phyloP scores from a whole-genome alignment of 1,140 invertebrate species.

The Oryctes rhinoceros region DNA sequence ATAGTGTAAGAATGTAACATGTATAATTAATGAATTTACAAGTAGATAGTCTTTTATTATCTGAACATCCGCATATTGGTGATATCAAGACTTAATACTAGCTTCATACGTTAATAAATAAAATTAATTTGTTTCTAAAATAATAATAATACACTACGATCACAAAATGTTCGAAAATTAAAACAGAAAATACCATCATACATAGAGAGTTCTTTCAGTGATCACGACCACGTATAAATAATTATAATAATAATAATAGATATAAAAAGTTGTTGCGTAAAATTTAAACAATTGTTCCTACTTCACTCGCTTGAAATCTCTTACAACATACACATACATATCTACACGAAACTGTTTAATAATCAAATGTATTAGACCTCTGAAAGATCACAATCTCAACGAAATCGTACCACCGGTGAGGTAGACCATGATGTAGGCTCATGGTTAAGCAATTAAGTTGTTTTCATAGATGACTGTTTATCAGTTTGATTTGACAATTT shows the following conservation, averaged over 20 bases:
- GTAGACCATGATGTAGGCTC: not conserved
- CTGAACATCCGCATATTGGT: too few species aligned
- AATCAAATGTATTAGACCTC: too few species aligned
- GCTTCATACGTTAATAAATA: conserved; percentile 1
- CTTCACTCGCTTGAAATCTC: not conserved
- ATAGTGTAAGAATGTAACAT: too few species aligned
- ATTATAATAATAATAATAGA: not conserved
- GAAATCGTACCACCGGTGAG: not conserved
- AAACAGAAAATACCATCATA: not conserved
- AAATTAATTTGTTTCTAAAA: not conserved
- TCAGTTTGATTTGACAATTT: too few species aligned
- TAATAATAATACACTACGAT: not conserved
- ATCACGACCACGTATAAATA: conserved; percentile 2
- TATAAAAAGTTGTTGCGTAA: not conserved
- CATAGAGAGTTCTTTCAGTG: not conserved
- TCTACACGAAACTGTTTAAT: too few species aligned
- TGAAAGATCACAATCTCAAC: too few species aligned
- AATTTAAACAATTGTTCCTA: conserved; percentile 12
- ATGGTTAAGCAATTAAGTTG: too few species aligned
- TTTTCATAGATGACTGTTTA: too few species aligned
- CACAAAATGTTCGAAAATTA: conserved; percentile 2
- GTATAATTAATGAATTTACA: too few species aligned
- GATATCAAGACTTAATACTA: not conserved
- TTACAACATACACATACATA: not conserved
- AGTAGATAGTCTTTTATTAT: too few species aligned